These are phyloP conservation scores for Characodon lateralis DNA, from an alignment of 2,797 vertebrate genomes.

Conservation along the genomic window DNA sequence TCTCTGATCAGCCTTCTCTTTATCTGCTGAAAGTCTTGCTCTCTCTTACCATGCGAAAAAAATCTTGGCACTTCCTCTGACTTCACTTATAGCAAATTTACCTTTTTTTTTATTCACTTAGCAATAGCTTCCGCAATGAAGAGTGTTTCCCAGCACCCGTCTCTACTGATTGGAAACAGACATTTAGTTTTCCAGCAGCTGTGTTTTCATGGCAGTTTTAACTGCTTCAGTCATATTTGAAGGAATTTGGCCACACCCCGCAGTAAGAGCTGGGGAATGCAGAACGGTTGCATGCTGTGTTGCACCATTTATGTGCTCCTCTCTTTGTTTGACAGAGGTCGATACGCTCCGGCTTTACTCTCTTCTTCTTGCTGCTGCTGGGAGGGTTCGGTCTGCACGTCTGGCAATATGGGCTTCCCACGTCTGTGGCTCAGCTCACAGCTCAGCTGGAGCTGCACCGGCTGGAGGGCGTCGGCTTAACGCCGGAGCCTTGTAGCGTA, in stretches of 20 bases:
- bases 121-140: background rate
- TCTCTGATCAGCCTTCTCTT: background rate
- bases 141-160: background rate
- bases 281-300: background rate
- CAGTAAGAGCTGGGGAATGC: slow-evolving; percentile 32
- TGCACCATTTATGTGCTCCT: too few relatives aligned
- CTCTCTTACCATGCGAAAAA: background rate
- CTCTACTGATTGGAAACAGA: background rate
- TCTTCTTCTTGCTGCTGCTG: slow-evolving; percentile 61
- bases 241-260: slow-evolving; percentile 46
- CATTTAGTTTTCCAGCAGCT: too few relatives aligned
- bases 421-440: slow-evolving; percentile 70
- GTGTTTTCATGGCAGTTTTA: slow-evolving; percentile 1
- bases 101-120: background rate
- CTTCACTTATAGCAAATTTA: background rate
- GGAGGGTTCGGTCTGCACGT: slow-evolving; percentile 73
- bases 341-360: background rate
- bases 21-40: background rate
- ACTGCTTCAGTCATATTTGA: slow-evolving; percentile 5
- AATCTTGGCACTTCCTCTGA: background rate
- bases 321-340: background rate
- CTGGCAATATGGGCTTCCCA: slow-evolving; percentile 78
- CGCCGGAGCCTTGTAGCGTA: slow-evolving; percentile 64
- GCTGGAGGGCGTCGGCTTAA: slow-evolving; percentile 68
- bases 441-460: slow-evolving; percentile 76